Percentiles rank a stretch among this genome's conserved stretches.
phyloP scores from a whole-genome alignment of 2,888 invertebrate species.

The Thereva nobilitata region DNA sequence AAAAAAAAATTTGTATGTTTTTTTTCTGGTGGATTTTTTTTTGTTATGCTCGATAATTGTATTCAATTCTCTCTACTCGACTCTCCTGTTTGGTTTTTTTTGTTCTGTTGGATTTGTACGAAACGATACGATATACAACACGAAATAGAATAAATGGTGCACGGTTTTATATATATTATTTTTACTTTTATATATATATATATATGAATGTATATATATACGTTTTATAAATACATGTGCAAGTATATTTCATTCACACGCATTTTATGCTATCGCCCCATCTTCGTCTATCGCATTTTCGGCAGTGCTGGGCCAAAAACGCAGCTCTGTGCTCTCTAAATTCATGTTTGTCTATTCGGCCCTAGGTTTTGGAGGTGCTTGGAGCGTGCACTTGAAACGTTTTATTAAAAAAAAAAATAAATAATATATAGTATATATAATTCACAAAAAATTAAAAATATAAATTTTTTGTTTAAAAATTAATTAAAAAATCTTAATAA shows the following conservation, averaged over 20 bases:
- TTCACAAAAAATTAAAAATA: background rate
- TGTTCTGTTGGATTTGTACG: too few relatives aligned
- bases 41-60: slow-evolving; percentile 29
- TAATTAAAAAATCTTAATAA: background rate
- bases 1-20: background rate
- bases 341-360: slow-evolving; percentile 59
- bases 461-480: background rate
- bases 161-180: too few relatives aligned
- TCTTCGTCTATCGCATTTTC: slow-evolving; percentile 48
- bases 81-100: slow-evolving; percentile 10
- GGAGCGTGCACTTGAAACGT: slow-evolving; percentile 49
- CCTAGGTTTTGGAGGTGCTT: slow-evolving; percentile 60
- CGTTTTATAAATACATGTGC: slow-evolving; percentile 36
- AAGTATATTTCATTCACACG: slow-evolving; percentile 46
- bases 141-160: too few relatives aligned
- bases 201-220: slow-evolving; percentile 28
- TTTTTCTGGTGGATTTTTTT: slow-evolving; percentile 11
- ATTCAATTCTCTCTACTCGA: slow-evolving; percentile 26
- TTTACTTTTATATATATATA: background rate
- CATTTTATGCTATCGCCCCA: slow-evolving; percentile 48
- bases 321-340: slow-evolving; percentile 57
- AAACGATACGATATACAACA: too few relatives aligned
- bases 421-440: slow-evolving; percentile 1
- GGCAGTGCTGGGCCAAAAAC: slow-evolving; percentile 51
- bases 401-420: slow-evolving; percentile 36